Evolutionary conservation across 2,888 invertebrate species (phyloP).

Genomic region (Eristalinus sepulchralis): DNA sequence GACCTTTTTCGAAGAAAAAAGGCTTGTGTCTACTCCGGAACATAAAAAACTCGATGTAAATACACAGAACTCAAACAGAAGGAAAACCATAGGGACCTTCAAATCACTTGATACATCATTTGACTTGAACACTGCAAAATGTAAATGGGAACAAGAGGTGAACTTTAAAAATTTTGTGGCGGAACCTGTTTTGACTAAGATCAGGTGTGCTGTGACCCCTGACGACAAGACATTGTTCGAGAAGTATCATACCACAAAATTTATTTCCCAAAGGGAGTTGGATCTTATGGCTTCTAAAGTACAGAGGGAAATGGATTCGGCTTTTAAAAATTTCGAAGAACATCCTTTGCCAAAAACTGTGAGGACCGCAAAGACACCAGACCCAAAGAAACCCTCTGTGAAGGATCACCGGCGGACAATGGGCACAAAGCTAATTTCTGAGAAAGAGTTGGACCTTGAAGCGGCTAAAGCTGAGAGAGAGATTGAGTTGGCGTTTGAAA

Average conservation of each 20-base stretch:
- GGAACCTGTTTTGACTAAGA: not conserved
- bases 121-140: not conserved
- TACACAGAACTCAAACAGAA: not conserved
- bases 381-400: not conserved
- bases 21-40: constrained; percentile 53
- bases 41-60: not conserved
- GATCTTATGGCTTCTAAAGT: too few relatives aligned
- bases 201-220: not conserved
- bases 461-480: constrained; percentile 21
- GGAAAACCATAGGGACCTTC: constrained; percentile 28
- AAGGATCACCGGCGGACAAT: constrained; percentile 38
- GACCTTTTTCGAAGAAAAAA: not conserved
- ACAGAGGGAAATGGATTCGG: too few relatives aligned
- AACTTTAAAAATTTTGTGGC: constrained; percentile 51
- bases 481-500: constrained; percentile 42
- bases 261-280: too few relatives aligned
- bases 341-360: too few relatives aligned
- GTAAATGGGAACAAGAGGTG: constrained; percentile 28
- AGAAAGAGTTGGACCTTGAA: constrained; percentile 27
- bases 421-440: not conserved
- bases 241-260: too few relatives aligned
- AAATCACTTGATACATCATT: not conserved
- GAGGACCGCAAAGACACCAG: constrained; percentile 19
- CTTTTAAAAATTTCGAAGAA: too few relatives aligned
- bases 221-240: too few relatives aligned